phyloP scores from a whole-genome alignment of 1,140 invertebrate genomes.

The Potamilus streckersoni region DNA sequence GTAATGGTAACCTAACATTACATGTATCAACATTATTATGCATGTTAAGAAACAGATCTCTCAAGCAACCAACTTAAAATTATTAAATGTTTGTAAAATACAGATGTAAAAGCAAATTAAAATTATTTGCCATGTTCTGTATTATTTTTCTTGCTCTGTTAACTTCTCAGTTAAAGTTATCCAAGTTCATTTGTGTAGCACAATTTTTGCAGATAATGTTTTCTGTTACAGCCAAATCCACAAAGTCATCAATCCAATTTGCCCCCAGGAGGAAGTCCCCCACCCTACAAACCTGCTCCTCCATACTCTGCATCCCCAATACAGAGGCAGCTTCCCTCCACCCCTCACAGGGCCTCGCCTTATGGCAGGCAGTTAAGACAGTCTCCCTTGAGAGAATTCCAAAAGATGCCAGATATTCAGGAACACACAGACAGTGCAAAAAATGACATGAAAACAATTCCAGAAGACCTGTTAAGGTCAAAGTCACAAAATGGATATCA shows the following conservation, averaged over 20 bases:
- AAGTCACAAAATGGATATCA: constrained; percentile 16
- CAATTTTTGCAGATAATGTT: neutral
- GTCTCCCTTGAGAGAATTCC: constrained; percentile 32
- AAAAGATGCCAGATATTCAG: constrained; percentile 30
- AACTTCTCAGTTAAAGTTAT: too few relatives aligned
- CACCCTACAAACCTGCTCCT: constrained; percentile 48
- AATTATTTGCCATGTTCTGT: too few relatives aligned
- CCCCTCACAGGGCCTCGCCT: constrained; percentile 40
- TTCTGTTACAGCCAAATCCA: constrained; percentile 33
- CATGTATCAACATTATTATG: too few relatives aligned
- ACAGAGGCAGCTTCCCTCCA: constrained; percentile 37
- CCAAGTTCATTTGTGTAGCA: too few relatives aligned
- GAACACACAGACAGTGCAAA: constrained; percentile 26
- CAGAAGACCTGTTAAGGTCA: constrained; percentile 10
- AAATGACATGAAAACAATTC: constrained; percentile 4
- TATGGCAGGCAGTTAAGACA: constrained; percentile 33
- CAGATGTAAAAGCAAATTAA: too few relatives aligned
- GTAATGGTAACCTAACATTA: too few relatives aligned
- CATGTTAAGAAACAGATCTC: too few relatives aligned
- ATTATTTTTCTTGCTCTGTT: too few relatives aligned
- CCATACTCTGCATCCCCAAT: constrained; percentile 20
- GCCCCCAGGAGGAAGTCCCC: constrained; percentile 25
- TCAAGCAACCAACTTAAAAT: too few relatives aligned
- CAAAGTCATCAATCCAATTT: constrained; percentile 1
- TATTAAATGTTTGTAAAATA: too few relatives aligned